Percentiles rank a stretch among this genome's conserved stretches.
Conservation (phyloP, 2,888 invertebrate genomes). For the Acrocyrtus sp. region DNA sequence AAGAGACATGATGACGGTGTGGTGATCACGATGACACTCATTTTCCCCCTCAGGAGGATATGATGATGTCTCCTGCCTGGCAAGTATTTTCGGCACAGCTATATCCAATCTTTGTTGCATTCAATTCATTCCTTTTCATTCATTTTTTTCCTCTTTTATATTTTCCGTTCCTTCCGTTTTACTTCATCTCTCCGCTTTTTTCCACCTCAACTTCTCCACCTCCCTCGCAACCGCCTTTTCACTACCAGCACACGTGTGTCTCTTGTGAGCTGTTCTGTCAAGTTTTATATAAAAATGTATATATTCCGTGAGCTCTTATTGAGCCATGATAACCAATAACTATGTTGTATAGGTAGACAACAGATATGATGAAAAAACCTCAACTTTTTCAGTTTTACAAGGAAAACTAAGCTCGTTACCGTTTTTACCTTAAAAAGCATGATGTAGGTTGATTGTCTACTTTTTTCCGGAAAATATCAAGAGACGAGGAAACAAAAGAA, state of each 20-base stretch:
- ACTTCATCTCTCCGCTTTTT: background rate
- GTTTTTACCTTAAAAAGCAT: no score
- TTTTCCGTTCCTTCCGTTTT: background rate
- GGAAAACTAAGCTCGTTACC: constrained; percentile 41
- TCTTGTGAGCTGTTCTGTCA: no score
- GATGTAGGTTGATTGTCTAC: no score
- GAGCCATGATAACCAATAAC: background rate
- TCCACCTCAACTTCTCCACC: background rate
- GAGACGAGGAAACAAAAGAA: no score
- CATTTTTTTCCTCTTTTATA: background rate
- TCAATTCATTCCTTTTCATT: constrained; percentile 35
- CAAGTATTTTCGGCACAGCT: no score
- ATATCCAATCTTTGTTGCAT: constrained; percentile 16
- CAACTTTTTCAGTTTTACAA: constrained; percentile 39
- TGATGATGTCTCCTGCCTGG: constrained; percentile 28
- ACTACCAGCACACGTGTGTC: no score
- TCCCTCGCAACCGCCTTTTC: background rate
- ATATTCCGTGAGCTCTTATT: no score
- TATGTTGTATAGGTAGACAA: background rate
- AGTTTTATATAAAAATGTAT: no score
- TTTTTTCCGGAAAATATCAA: no score
- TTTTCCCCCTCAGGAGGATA: no score
- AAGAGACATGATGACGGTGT: constrained; percentile 9
- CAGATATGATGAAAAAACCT: constrained; percentile 37
- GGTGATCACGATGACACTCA: constrained; percentile 28